Evolutionary conservation across 1,140 invertebrate genomes (phyloP), one percentile per base, ranked within the genome.

Genomic region (Drosophila varians): DNA sequence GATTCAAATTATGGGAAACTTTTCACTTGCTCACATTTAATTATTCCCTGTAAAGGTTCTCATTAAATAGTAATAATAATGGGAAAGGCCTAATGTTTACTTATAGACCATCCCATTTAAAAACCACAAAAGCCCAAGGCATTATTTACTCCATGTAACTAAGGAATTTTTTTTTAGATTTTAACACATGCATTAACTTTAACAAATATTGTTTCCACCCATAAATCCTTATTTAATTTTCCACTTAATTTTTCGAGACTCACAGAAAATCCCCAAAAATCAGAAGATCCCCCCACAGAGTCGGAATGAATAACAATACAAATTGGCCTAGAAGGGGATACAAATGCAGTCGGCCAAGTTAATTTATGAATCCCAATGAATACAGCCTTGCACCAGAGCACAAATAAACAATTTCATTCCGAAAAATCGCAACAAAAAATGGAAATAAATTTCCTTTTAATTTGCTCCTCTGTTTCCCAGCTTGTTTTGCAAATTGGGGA

Each of bases 371-470:
- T 66, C 36, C 12, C 36, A 38, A 31, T 46, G 46, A 46, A 58
- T 57, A 34, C 45, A 14, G 25, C 54, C 54, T 64, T 46, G 38
- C 26, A 18, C 19, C 40, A 36, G 36, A 51, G 28, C 43, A 19
- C 6, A 26, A 51, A 23, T 14, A 48, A 31, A 49, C 18, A 53
- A 66, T 66, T 66, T 66, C 34, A 53, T 66, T 66, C 64, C 46
- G 46, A 46, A 46, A 46, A 25, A 0, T 2, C 3, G 12, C 7
- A 18, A n/a, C n/a, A 66, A 64, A 51, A 49, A 25, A 18, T 25
- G 60, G 3, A 66, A 66, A 66, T 66, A 65, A 53, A 66, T 66
- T 26, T 53, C n/a, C 31, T 53, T 65, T 66, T 66, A 65, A 66
- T 66, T 65, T 26, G 60, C 16, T 61, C n/a, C n/a, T 28, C 21